Evolutionary conservation across 30 jellyfish, hydroid and myxozoan genomes (phyloP).

Genomic region (Catostylus mosaicus): DNA sequence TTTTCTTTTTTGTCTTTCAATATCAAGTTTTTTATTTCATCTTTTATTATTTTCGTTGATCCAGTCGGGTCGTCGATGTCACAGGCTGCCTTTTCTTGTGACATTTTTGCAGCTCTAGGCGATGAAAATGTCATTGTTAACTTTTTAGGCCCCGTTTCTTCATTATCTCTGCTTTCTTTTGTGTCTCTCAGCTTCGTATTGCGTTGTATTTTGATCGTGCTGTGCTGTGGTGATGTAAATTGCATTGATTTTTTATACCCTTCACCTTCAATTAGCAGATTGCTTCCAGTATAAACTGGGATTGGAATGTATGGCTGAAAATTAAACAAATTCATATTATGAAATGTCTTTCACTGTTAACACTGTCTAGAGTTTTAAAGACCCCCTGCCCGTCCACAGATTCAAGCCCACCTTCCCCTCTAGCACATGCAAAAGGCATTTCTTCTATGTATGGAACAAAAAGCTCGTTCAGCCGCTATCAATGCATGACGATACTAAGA

Average conservation of each 20-base stretch:
- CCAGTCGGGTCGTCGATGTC: neutral
- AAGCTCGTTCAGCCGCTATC: no score
- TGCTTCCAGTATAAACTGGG: constrained; percentile 90
- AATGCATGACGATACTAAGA: neutral
- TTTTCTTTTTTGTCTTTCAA: constrained; percentile 1
- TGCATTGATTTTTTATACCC: constrained; percentile 57
- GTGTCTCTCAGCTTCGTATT: constrained; percentile 8
- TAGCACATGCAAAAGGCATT: no score
- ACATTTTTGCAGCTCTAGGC: neutral
- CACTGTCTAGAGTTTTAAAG: no score
- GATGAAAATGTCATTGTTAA: neutral
- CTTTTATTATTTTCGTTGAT: constrained; percentile 6
- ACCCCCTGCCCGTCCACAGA: no score
- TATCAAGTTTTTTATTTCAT: constrained; percentile 32
- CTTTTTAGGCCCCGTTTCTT: constrained; percentile 1
- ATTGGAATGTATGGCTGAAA: constrained; percentile 72
- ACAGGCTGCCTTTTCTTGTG: constrained; percentile 1
- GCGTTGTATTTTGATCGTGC: constrained; percentile 9
- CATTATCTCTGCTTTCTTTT: neutral
- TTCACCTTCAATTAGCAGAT: constrained; percentile 81
- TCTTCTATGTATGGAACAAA: no score
- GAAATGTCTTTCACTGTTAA: no score
- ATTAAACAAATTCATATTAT: neutral
- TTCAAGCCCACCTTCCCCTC: no score
- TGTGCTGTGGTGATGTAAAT: constrained; percentile 31